A percentile compares a stretch with the other conserved stretches of the same genome.
These are phyloP conservation scores for Hormaphis cornu DNA, from an alignment of 1,140 invertebrate genomes.

Conservation along the genomic window DNA sequence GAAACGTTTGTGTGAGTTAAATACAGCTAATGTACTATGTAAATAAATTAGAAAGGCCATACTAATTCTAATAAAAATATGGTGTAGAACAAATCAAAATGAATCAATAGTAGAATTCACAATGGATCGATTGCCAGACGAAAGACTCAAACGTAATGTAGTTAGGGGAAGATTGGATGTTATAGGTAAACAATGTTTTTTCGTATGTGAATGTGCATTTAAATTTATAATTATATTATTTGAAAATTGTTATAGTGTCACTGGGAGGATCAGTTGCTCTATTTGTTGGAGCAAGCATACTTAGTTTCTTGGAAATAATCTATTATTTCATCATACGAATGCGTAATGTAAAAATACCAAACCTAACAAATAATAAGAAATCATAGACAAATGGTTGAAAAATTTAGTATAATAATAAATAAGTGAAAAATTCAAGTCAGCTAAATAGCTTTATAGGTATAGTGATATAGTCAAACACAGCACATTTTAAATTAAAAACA, in stretches of 20 bases:
- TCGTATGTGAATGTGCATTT: neutral
- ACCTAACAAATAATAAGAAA: neutral
- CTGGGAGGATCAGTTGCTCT: conserved; percentile 53
- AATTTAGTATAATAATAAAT: neutral
- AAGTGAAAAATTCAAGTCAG: neutral
- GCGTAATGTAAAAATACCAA: conserved; percentile 16
- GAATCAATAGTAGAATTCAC: conserved; percentile 47
- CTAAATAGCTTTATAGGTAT: too few species aligned
- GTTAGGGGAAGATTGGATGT: conserved; percentile 52
- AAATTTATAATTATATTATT: neutral
- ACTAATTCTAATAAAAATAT: too few species aligned
- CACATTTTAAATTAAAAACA: too few species aligned
- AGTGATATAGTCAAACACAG: too few species aligned
- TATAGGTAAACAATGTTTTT: conserved; percentile 45
- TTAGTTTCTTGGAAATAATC: conserved; percentile 54
- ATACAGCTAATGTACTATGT: too few species aligned
- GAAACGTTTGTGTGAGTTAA: conserved; percentile 26
- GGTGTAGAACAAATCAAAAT: conserved; percentile 6
- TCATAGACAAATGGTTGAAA: neutral
- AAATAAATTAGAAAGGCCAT: too few species aligned
- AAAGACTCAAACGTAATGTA: conserved; percentile 53
- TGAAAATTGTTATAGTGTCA: conserved; percentile 46
- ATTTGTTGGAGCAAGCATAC: conserved; percentile 53
- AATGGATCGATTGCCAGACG: conserved; percentile 49
- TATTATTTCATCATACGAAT: conserved; percentile 46